Evolutionary conservation across 2,888 invertebrate species (phyloP).

Genomic region (Agrochola litura): DNA sequence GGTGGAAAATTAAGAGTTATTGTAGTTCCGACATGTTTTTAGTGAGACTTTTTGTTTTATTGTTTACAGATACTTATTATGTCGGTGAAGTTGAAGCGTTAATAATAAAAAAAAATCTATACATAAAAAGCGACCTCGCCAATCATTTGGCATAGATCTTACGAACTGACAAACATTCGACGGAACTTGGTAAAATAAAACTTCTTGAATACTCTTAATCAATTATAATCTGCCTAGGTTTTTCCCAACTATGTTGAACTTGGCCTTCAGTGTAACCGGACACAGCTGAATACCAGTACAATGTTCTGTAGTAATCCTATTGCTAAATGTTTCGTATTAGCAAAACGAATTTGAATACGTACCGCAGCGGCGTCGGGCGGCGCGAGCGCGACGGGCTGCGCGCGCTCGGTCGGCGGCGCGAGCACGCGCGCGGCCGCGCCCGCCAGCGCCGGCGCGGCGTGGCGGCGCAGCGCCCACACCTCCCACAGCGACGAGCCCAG

Average conservation of each 20-base stretch:
- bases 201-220: neutral
- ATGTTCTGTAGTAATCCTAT: neutral
- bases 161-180: no score
- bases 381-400: constrained; percentile 60
- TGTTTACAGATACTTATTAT: neutral
- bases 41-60: neutral
- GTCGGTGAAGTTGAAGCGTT: neutral
- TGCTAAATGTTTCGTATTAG: neutral
- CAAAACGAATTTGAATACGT: neutral
- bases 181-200: neutral
- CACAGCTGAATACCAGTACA: neutral
- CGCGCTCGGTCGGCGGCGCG: constrained; percentile 62
- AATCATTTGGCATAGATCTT: no score
- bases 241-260: neutral
- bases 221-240: neutral
- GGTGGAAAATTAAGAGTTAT: neutral
- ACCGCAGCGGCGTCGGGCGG: constrained; percentile 52
- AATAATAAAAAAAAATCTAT: no score
- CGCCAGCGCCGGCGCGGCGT: constrained; percentile 91
- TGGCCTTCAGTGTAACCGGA: neutral
- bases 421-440: constrained; percentile 91
- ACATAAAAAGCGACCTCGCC: no score
- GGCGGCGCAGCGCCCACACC: constrained; percentile 92
- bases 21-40: neutral
- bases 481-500: constrained; percentile 98